These are phyloP conservation scores for Campylomormyrus tamandua DNA, from an alignment of 2,113 vertebrate genomes.

Conservation along the genomic window DNA sequence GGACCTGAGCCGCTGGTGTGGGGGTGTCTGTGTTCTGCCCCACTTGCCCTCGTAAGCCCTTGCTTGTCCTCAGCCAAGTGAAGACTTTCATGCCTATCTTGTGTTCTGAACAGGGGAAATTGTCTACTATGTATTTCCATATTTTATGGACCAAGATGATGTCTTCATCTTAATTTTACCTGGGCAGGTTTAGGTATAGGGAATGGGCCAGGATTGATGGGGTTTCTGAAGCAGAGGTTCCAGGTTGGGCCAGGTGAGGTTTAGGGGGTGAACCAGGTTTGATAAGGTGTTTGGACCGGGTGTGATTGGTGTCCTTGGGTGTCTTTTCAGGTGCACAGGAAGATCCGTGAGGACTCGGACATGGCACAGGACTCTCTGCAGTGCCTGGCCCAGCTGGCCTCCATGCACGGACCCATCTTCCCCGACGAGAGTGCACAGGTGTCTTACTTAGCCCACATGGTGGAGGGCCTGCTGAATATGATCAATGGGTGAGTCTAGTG, in stretches of 20 bases:
- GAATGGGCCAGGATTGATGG: neutral
- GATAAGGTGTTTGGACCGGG: neutral
- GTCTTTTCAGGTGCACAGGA: constrained; percentile 86
- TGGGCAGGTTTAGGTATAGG: neutral
- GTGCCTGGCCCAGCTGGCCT: constrained; percentile 94
- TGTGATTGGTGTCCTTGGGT: neutral
- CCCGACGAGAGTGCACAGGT: constrained; percentile 91
- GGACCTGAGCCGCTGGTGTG: neutral
- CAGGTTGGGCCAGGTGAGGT: neutral
- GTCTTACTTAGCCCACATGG: constrained; percentile 93
- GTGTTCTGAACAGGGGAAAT: neutral
- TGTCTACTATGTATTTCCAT: neutral
- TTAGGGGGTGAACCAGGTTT: neutral
- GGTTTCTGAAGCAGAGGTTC: neutral
- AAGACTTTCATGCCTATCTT: neutral
- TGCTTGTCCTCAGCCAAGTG: neutral
- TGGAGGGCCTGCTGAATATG: constrained; percentile 93
- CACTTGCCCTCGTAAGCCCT: neutral
- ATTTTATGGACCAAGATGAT: neutral
- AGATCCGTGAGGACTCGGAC: constrained; percentile 96
- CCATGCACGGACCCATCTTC: constrained; percentile 90
- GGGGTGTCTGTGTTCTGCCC: neutral
- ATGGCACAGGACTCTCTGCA: constrained; percentile 98
- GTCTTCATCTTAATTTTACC: neutral
- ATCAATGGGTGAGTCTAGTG: constrained; percentile 87